These are phyloP conservation scores for Ophion ventricosus DNA, from an alignment of 2,888 invertebrate genomes.

Conservation along the genomic window DNA sequence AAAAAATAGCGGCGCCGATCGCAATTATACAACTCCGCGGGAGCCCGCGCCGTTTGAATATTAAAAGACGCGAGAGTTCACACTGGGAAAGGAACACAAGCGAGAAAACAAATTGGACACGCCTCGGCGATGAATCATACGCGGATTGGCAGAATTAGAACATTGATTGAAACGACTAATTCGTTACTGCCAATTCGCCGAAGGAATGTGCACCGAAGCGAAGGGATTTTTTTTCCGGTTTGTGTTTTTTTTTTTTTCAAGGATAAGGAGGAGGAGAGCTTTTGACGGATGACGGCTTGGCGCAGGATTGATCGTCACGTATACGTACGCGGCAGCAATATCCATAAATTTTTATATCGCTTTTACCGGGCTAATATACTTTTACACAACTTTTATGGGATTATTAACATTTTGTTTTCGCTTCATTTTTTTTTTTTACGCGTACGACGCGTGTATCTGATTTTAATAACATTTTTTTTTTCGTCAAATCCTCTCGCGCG, in stretches of 20 bases:
- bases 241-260: no score
- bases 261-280: background rate
- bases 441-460: conserved; percentile 1
- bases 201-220: background rate
- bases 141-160: conserved; percentile 13
- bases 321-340: conserved; percentile 2
- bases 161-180: conserved; percentile 33
- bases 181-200: conserved; percentile 5
- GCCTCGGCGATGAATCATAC: background rate
- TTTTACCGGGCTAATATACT: background rate
- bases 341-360: conserved; percentile 17
- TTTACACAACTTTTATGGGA: background rate
- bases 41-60: conserved; percentile 27
- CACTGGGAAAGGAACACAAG: conserved; percentile 4
- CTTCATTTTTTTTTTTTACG: background rate
- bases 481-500: background rate
- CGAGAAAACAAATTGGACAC: conserved; percentile 21
- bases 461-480: no score
- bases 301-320: background rate
- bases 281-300: background rate
- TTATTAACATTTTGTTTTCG: conserved; percentile 15
- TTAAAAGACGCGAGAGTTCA: conserved; percentile 1
- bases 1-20: background rate
- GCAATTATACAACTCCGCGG: conserved; percentile 35
- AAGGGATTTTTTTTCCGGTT: background rate